Base-by-base conservation (phyloP, 35 echinoderm and acorn worm genomes). In the Heliocidaris erythrogramma region DNA sequence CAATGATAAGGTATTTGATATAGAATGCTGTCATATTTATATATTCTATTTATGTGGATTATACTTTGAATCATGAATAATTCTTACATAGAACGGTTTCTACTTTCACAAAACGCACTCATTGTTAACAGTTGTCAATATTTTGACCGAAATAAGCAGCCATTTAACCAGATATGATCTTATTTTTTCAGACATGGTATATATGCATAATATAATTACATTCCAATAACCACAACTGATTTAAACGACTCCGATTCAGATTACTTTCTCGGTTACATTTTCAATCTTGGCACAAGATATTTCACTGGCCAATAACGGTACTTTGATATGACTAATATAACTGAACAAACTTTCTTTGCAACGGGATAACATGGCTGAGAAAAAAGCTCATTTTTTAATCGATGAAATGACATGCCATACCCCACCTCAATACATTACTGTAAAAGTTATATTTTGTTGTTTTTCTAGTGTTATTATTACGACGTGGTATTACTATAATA, bases 1-100 rank as follows among this genome's bases (percentile, higher is more conserved):
- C 65, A 7, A 17, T n/a, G 27, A 78, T 21, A 78, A n/a, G 7
- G 65, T 78, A 78, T 78, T n/a, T 78, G 65, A 78, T 78, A 78
- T 78, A 78, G 65, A 78, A 78, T 78, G 65, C 65, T 78, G 65
- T 78, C 65, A 78, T 78, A 78, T 78, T 78, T 78, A 78, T 78
- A 78, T 78, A 78, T 78, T 78, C 65, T 78, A 78, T 78, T 78
- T 27, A 78, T 78, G 65, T 27, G 65, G 65, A 78, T 78, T 78
- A 78, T 78, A 78, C 14, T 78, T 18, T 78, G 65, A 78, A 27
- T 78, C 27, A 78, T 78, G 65, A 78, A 78, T 78, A 78, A 78
- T 78, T 78, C 65, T 78, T 78, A 78, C 65, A 78, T 78, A 78
- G 27, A 78, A 78, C 65, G 65, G 65, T n/a, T 78, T n/a, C 65